Conservation (phyloP, 2,113 vertebrate species). For the Ibidorhyncha struthersii region DNA sequence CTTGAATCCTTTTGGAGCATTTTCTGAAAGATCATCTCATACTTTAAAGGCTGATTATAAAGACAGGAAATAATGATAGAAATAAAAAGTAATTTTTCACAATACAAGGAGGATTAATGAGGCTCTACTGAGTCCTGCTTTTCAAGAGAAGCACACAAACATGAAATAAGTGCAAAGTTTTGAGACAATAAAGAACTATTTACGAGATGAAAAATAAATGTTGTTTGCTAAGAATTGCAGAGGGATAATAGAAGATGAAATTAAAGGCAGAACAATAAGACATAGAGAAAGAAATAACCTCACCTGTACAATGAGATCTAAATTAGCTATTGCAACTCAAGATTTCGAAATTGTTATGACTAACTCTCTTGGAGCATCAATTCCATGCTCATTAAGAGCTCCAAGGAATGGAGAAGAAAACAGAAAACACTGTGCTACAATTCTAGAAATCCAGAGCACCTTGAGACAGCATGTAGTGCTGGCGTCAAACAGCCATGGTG, state of each 20-base stretch:
- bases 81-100: neutral
- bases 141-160: neutral
- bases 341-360: neutral
- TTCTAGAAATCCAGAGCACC: neutral
- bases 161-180: neutral
- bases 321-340: neutral
- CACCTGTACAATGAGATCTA: neutral
- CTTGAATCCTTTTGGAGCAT: neutral
- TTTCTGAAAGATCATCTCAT: neutral
- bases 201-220: neutral
- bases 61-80: neutral
- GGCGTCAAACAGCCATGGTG: neutral
- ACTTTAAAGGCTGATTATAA: neutral
- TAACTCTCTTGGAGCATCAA: neutral
- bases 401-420: neutral
- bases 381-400: neutral
- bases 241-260: conserved; percentile 6
- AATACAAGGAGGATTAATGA: neutral
- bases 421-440: neutral
- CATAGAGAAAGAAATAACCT: neutral
- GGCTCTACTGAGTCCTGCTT: neutral
- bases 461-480: neutral
- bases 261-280: neutral
- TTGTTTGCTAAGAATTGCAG: neutral
- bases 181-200: neutral